These are phyloP conservation scores for Vultur gryphus DNA, from an alignment of 2,797 vertebrate species.

Conservation along the genomic window DNA sequence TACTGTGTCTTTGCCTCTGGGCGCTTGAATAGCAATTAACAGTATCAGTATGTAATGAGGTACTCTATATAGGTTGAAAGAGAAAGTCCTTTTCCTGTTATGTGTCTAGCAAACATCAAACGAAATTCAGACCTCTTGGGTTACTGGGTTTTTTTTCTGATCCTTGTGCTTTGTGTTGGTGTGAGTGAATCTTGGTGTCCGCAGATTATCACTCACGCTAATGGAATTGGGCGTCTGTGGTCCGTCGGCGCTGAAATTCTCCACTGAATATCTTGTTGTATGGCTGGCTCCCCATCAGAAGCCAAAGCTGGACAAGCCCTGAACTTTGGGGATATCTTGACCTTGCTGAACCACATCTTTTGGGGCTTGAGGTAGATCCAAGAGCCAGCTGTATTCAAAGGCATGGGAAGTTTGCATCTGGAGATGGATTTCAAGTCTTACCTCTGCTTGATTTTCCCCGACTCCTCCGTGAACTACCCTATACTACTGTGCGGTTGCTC, in stretches of 20 bases:
- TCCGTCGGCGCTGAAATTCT: background rate
- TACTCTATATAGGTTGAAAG: background rate
- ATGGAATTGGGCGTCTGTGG: background rate
- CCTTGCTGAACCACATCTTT: background rate
- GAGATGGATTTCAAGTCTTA: background rate
- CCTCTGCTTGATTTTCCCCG: background rate
- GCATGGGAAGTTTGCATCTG: background rate
- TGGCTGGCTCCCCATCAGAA: background rate
- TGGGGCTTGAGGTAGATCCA: background rate
- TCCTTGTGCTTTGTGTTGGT: background rate
- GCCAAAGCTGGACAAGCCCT: background rate
- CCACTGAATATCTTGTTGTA: background rate
- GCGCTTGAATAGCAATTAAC: constrained; percentile 21
- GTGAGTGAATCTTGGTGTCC: background rate
- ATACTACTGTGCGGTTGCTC: background rate
- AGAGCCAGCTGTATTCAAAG: background rate
- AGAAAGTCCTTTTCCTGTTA: background rate
- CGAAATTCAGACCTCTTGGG: background rate
- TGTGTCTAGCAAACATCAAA: background rate
- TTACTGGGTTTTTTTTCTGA: background rate
- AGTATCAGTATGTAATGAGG: background rate
- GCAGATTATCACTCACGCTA: background rate
- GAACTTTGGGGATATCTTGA: background rate
- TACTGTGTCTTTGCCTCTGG: background rate
- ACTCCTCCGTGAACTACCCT: background rate